These are phyloP conservation scores for Neelides sp. DNA, from an alignment of 1,140 invertebrate genomes.

Conservation along the genomic window DNA sequence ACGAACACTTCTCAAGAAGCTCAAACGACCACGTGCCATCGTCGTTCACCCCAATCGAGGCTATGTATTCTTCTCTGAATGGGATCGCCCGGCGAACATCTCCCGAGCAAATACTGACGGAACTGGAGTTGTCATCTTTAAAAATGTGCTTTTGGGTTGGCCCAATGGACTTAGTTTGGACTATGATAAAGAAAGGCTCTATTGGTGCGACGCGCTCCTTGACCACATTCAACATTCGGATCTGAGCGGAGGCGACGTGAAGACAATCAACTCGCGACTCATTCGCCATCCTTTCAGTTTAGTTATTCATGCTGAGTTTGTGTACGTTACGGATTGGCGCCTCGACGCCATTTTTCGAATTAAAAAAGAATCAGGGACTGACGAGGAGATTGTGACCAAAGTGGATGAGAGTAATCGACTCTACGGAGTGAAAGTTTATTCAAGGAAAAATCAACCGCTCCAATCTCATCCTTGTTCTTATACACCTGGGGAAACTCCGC, in stretches of 20 bases:
- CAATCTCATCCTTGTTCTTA: conserved; percentile 75
- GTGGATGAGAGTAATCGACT: conserved; percentile 72
- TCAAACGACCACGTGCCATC: conserved; percentile 84
- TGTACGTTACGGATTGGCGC: conserved; percentile 96
- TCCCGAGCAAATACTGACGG: conserved; percentile 81
- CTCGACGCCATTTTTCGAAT: conserved; percentile 85
- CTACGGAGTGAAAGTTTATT: conserved; percentile 86
- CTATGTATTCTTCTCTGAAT: conserved; percentile 65
- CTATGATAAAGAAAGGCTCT: conserved; percentile 53
- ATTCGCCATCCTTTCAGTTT: conserved; percentile 94
- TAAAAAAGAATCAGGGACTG: conserved; percentile 73
- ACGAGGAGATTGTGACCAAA: conserved; percentile 68
- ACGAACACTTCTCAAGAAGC: conserved; percentile 68
- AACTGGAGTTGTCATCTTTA: conserved; percentile 69
- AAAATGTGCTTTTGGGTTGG: conserved; percentile 86
- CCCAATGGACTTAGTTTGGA: conserved; percentile 91
- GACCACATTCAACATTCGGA: conserved; percentile 93
- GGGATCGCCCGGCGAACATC: conserved; percentile 91
- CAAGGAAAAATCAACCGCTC: conserved; percentile 58
- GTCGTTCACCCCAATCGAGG: conserved; percentile 92
- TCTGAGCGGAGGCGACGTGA: conserved; percentile 83
- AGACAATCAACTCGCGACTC: conserved; percentile 71
- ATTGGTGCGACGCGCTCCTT: conserved; percentile 88
- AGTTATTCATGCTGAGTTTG: conserved; percentile 76
- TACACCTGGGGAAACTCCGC: no score